A percentile compares a stretch with the other conserved stretches of the same genome.
Conservation (phyloP, 2,888 invertebrate species). For the Galerucella pusilla region DNA sequence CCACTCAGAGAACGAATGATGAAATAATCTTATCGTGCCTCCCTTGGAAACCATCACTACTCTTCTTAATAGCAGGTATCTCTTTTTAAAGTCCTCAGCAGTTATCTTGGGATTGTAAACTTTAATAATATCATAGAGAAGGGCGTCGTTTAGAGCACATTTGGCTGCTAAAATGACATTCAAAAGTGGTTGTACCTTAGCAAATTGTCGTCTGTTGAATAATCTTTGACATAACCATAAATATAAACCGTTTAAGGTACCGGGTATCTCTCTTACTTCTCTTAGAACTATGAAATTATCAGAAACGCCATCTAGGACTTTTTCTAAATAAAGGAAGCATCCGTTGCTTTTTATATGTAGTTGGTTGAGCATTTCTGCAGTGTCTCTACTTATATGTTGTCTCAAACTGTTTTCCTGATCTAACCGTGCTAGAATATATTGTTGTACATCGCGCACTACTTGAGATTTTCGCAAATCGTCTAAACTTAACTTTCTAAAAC, state of each 20-base stretch:
- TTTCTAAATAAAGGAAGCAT: conserved; percentile 87
- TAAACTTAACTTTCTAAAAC: conserved; percentile 91
- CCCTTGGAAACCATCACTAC: conserved; percentile 70
- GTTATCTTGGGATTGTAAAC: conserved; percentile 84
- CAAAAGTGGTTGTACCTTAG: conserved; percentile 85
- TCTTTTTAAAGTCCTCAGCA: conserved; percentile 82
- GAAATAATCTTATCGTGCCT: conserved; percentile 81
- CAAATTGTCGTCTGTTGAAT: conserved; percentile 89
- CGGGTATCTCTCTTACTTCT: conserved; percentile 93
- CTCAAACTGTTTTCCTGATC: conserved; percentile 90
- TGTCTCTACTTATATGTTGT: conserved; percentile 89
- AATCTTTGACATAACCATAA: conserved; percentile 94
- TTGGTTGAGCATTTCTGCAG: conserved; percentile 95
- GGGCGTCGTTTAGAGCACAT: conserved; percentile 83
- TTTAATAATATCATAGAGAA: conserved; percentile 84
- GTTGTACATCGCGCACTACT: conserved; percentile 94
- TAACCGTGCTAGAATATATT: conserved; percentile 90
- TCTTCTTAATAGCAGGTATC: conserved; percentile 78
- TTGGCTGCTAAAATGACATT: conserved; percentile 90
- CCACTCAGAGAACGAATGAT: conserved; percentile 96
- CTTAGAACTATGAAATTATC: conserved; percentile 92
- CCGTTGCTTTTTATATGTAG: conserved; percentile 96
- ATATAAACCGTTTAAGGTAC: conserved; percentile 94
- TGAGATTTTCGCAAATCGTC: conserved; percentile 91
- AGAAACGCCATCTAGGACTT: conserved; percentile 90